Conservation (phyloP, 2,888 invertebrate species). For the Leptinotarsa tumamoca region DNA sequence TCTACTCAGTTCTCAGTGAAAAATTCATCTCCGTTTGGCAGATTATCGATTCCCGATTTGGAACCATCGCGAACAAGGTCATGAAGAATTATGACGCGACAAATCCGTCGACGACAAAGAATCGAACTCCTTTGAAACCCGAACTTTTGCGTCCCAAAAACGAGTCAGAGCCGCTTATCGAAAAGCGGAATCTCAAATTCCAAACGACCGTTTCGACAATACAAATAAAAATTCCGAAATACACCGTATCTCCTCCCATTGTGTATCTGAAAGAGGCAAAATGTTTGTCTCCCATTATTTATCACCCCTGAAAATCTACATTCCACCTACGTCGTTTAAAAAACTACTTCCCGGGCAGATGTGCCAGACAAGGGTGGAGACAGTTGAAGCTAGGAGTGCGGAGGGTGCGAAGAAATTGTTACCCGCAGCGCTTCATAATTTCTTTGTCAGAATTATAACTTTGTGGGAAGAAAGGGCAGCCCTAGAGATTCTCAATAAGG, state of each 20-base stretch:
- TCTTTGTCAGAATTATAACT: neutral
- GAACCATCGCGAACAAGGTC: no score
- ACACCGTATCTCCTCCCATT: conserved; percentile 25
- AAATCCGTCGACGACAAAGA: neutral
- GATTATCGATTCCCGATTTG: no score
- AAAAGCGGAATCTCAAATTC: neutral
- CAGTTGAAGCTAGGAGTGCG: neutral
- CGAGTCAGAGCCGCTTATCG: neutral
- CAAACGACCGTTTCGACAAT: conserved; percentile 8
- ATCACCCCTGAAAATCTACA: conserved; percentile 36
- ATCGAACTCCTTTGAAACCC: neutral
- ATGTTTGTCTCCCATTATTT: conserved; percentile 41
- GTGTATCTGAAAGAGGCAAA: conserved; percentile 34
- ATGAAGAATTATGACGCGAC: no score
- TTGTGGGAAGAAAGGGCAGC: no score
- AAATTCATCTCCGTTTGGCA: no score
- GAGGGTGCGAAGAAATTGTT: neutral
- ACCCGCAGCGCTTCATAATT: neutral
- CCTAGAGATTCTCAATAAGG: no score
- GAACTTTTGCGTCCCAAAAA: neutral
- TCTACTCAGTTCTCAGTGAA: no score
- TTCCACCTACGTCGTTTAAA: conserved; percentile 45
- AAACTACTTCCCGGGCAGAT: conserved; percentile 51
- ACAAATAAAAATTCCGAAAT: conserved; percentile 19
- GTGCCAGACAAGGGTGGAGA: conserved; percentile 30